Evolutionary conservation across 2,113 vertebrate species (phyloP), one percentile per base, ranked within the genome.

Genomic region (Paramisgurnus dabryanus): DNA sequence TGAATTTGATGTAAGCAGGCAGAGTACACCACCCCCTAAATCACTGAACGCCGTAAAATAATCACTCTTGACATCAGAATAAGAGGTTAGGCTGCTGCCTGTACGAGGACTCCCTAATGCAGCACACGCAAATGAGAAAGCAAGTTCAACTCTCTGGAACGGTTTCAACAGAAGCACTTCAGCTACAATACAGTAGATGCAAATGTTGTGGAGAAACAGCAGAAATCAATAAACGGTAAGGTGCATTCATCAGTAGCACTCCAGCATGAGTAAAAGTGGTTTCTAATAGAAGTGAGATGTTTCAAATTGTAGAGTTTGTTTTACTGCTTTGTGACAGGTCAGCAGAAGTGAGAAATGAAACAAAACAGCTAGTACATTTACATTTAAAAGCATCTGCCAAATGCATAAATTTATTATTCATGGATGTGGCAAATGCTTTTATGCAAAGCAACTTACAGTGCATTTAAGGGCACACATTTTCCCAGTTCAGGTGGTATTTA

Each of bases 41-140:
- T 81, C 64, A 72, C 80, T 70, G 81, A 74, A 72, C 78, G 9
- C 50, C 39, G 73, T 39, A 43, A 71, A 41, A 67, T 81, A 81
- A 85, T 85, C 66, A 55, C 50, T 58, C n/a, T 70, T 86, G 78
- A 85, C 78, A 81, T 39, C 10, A 57, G 71, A 86, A 72, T 76
- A 60, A 73, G 68, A 74, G 66, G 43, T 50, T 60, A 61, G 22
- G 41, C 17, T 8, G 13, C 50, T 78, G 66, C 76, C 60, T 11
- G 70, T 60, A 45, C 68, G 69, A 78, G 78, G 70, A 76, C 64
- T 78, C 47, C 5, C 47, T 76, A 49, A 75, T 43, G 50, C 57
- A 66, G 22, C 71, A 61, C 60, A 77, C 58, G 78, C 53, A 70
- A 41, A 53, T 18, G 18, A 61, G 55, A 47, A n/a, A 75, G 4